phyloP scores from a whole-genome alignment of 1,140 invertebrate species.

The Belonocnema kinseyi region DNA sequence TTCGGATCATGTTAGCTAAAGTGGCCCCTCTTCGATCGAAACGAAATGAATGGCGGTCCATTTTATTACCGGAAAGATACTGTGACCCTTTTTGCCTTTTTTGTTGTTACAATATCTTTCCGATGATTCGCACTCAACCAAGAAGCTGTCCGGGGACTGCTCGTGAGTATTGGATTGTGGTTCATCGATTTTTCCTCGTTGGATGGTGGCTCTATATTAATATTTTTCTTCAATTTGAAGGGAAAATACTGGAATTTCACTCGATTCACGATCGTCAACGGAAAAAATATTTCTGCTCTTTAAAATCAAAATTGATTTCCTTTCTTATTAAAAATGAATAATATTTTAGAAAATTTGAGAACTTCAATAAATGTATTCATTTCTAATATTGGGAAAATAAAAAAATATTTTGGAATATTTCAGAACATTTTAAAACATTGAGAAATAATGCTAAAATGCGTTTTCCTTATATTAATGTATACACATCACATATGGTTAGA shows the following conservation, averaged over 20 bases:
- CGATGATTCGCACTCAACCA: conserved; percentile 40
- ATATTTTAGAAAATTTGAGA: too few relatives aligned
- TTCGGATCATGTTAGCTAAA: conserved; percentile 49
- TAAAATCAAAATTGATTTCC: too few relatives aligned
- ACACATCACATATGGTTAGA: background rate
- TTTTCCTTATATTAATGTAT: background rate
- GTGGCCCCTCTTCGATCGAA: conserved; percentile 41
- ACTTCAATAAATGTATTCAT: too few relatives aligned
- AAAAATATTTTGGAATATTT: too few relatives aligned
- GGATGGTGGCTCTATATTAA: background rate
- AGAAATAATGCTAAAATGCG: too few relatives aligned
- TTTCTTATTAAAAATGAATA: too few relatives aligned
- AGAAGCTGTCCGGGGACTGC: background rate
- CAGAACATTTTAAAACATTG: too few relatives aligned
- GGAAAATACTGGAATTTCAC: too few relatives aligned
- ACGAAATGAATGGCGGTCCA: conserved; percentile 47
- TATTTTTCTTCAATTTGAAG: background rate
- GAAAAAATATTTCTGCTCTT: too few relatives aligned
- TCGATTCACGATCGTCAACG: too few relatives aligned
- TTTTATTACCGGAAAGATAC: conserved; percentile 54
- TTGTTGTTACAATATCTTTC: conserved; percentile 40
- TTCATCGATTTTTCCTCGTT: conserved; percentile 1
- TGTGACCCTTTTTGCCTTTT: conserved; percentile 41
- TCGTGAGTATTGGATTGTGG: background rate
- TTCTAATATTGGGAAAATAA: too few relatives aligned